These are phyloP conservation scores for Stichopus chloronotus DNA, from an alignment of 35 echinoderm and acorn worm genomes.

Conservation along the genomic window DNA sequence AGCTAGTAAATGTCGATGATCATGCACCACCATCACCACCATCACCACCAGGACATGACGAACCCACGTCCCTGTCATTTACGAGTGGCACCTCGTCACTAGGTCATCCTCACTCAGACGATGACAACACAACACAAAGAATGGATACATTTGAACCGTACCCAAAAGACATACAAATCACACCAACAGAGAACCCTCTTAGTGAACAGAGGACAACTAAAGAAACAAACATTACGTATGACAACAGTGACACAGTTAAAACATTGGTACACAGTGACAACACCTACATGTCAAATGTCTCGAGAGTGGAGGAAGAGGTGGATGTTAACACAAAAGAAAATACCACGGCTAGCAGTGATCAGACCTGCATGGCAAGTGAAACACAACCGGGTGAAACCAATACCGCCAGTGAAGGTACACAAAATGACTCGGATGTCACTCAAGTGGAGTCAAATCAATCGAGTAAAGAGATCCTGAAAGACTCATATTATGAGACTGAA, in stretches of 20 bases:
- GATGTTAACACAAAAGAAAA: background rate
- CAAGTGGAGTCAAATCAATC: background rate
- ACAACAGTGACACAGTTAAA: conserved; percentile 23
- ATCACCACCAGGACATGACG: background rate
- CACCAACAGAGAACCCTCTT: background rate
- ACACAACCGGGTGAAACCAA: conserved; percentile 18
- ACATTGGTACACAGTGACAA: conserved; percentile 27
- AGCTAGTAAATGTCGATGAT: conserved; percentile 29
- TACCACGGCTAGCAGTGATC: background rate
- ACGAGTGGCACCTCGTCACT: background rate
- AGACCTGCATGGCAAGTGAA: background rate
- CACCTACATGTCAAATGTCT: conserved; percentile 37
- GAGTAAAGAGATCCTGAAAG: background rate
- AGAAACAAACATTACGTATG: conserved; percentile 37
- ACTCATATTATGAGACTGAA: background rate
- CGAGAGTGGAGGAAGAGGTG: conserved; percentile 6
- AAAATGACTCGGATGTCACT: background rate
- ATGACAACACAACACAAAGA: conserved; percentile 18
- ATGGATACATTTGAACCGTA: conserved; percentile 43
- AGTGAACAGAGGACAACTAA: background rate
- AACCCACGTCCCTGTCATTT: background rate
- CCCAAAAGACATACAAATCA: conserved; percentile 11
- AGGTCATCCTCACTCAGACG: background rate
- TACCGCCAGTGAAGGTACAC: conserved; percentile 33
- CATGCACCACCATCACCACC: background rate